These are phyloP conservation scores for Corvus cornix DNA, from an alignment of 2,113 vertebrate species.

Conservation along the genomic window DNA sequence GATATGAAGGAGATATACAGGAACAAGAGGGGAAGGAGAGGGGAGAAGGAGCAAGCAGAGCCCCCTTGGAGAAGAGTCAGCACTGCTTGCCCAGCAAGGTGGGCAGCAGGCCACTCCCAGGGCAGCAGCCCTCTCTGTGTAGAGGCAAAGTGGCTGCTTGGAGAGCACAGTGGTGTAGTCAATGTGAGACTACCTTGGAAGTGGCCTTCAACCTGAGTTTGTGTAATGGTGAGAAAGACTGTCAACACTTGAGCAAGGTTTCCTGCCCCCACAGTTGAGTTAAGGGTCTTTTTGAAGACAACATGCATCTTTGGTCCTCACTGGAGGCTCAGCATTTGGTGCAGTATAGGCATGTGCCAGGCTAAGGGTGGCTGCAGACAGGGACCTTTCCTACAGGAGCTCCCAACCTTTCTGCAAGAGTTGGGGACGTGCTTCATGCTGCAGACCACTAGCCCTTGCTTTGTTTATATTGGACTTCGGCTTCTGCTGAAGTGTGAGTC, in stretches of 20 bases:
- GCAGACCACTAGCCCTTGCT: background rate
- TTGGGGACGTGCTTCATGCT: fast-evolving
- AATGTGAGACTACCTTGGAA: background rate
- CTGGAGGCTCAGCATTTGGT: background rate
- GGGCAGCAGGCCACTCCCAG: background rate
- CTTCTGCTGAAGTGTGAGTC: background rate
- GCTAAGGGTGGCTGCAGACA: background rate
- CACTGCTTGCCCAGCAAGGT: background rate
- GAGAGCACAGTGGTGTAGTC: background rate
- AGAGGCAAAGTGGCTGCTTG: background rate
- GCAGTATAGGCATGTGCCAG: background rate
- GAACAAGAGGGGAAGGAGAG: background rate
- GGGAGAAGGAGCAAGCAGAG: background rate
- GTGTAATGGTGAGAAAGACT: background rate
- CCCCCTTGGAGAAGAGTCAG: background rate
- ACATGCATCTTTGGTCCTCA: background rate
- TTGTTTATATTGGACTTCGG: background rate
- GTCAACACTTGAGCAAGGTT: background rate
- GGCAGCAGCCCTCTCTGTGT: fast-evolving
- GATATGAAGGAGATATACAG: background rate
- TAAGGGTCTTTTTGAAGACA: background rate
- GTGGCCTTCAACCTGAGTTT: background rate
- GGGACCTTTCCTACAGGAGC: background rate
- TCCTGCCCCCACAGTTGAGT: background rate
- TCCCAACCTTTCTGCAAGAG: background rate